Conservation (phyloP, 2,113 vertebrate species). For the Isurus oxyrinchus region DNA sequence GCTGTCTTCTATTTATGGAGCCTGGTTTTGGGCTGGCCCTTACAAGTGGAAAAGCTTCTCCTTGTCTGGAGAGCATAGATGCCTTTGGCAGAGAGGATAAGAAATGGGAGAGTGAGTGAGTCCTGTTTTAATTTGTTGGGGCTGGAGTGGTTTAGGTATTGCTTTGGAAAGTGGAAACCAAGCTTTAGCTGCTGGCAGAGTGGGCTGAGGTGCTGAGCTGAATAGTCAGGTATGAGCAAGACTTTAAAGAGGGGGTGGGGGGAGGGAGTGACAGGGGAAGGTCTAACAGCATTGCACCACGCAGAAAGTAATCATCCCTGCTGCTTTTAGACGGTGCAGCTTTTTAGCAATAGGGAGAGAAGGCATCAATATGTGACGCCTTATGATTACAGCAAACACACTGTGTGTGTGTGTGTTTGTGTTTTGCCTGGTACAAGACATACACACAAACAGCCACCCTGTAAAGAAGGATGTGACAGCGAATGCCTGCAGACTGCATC, state of each 20-base stretch:
- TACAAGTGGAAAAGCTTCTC: background rate
- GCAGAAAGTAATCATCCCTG: background rate
- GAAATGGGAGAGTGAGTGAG: background rate
- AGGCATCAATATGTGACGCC: constrained; percentile 11
- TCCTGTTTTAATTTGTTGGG: background rate
- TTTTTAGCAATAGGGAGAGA: background rate
- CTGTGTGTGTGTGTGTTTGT: background rate
- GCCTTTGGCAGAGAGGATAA: background rate
- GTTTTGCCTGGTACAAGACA: background rate
- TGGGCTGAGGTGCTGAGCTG: background rate
- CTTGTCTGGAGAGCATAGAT: background rate
- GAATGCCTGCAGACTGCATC: background rate
- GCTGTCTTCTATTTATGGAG: background rate
- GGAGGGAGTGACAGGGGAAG: background rate
- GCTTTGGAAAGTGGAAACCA: background rate
- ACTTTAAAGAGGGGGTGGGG: background rate
- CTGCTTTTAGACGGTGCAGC: background rate
- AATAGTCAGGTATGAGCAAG: background rate
- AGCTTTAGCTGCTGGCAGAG: background rate
- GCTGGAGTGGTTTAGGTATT: background rate
- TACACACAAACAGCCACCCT: background rate
- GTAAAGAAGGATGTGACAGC: background rate
- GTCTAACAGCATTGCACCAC: constrained; percentile 10
- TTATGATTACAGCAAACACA: constrained; percentile 23
- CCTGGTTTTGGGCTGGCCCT: background rate